A percentile compares a stretch with the other conserved stretches of the same genome.
Evolutionary conservation across 2,113 vertebrate species (phyloP).

Genomic region (Lathamus discolor): DNA sequence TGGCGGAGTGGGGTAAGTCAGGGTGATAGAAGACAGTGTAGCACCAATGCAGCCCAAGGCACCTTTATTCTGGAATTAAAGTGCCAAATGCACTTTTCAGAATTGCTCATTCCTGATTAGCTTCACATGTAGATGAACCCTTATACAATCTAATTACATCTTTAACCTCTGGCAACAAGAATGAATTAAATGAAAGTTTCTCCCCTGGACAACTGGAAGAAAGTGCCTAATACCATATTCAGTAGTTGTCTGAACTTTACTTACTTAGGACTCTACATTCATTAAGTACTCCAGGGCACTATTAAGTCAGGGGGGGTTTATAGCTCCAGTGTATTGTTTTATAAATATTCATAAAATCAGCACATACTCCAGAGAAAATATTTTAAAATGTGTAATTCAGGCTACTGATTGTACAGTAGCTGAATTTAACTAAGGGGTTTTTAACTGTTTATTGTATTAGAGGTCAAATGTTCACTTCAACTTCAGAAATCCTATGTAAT

Average conservation of each 20-base stretch:
- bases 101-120: not conserved
- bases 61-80: not conserved
- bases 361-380: not conserved
- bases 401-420: not conserved
- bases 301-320: not conserved
- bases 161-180: not conserved
- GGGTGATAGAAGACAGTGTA: not conserved
- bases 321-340: not conserved
- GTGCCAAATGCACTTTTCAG: not conserved
- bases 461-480: not conserved
- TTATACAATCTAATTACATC: not conserved
- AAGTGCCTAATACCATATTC: not conserved
- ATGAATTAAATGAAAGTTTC: not conserved
- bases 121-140: not conserved
- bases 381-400: not conserved
- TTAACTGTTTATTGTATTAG: not conserved
- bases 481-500: not conserved
- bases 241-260: not conserved
- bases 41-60: not conserved
- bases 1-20: not conserved
- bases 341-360: not conserved
- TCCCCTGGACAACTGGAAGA: not conserved
- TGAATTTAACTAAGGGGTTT: not conserved
- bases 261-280: not conserved
- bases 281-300: not conserved